Percentiles rank a stretch among this genome's conserved stretches.
Evolutionary conservation across 1,140 invertebrate species (phyloP).

Genomic region (Aphelinus atriplicis): DNA sequence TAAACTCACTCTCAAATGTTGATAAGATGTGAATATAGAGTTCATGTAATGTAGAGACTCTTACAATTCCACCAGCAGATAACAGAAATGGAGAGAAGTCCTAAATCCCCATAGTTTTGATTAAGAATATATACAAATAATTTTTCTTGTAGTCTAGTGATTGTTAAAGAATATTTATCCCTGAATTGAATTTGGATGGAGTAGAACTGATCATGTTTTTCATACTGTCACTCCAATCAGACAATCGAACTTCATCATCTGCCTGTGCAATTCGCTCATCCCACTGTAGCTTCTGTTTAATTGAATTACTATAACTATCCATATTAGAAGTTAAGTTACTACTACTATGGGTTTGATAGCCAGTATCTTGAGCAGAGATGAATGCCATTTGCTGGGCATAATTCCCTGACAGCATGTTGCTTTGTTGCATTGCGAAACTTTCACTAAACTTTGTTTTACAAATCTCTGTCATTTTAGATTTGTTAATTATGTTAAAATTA

Average conservation of each 20-base stretch:
- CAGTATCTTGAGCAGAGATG: constrained; percentile 57
- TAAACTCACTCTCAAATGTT: background rate
- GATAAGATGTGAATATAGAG: background rate
- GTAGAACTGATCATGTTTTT: constrained; percentile 59
- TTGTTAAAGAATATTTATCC: background rate
- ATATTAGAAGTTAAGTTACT: constrained; percentile 46
- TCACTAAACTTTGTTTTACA: constrained; percentile 48
- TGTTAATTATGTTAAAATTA: constrained; percentile 20
- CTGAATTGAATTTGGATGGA: constrained; percentile 51
- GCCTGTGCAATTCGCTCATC: constrained; percentile 44
- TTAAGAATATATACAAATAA: constrained; percentile 19
- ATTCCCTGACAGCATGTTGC: constrained; percentile 46
- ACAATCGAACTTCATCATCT: constrained; percentile 49
- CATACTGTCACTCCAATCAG: constrained; percentile 56
- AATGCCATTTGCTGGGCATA: constrained; percentile 50
- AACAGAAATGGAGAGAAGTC: background rate
- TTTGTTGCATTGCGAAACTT: constrained; percentile 47
- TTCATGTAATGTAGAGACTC: background rate
- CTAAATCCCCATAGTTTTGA: background rate
- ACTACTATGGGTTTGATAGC: constrained; percentile 61
- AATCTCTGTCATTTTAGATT: constrained; percentile 43
- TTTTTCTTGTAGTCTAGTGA: background rate
- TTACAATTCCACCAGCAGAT: background rate
- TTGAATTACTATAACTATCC: constrained; percentile 47
- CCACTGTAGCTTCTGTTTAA: constrained; percentile 47